Evolutionary conservation across 2,797 vertebrate species (phyloP), one percentile per base, ranked within the genome.

Genomic region (Petrocephalus schoutedeni): DNA sequence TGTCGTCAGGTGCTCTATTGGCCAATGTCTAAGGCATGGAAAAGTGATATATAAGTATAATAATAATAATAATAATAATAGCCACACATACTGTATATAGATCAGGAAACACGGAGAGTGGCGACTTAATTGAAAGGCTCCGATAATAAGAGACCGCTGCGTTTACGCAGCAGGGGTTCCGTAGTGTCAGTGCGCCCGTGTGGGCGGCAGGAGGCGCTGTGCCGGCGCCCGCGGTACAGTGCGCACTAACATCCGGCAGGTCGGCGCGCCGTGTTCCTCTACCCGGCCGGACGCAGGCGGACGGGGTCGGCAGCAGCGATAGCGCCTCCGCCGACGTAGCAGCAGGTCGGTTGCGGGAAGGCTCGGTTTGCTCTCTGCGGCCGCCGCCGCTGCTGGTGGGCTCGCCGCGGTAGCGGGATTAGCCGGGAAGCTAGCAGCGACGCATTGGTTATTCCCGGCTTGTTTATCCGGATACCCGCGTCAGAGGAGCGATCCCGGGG

Each of bases 181-280:
- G 3, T 5, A 67, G 51, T 14, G n/a, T 36, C 51, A 58, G 51
- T 49, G 54, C 36, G 91, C 90, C 91, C 95, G 96, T 94, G 95
- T 95, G 95, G 94, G 91, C 95, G 95, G 96, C 96, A 96, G 95
- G 93, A 28, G 23, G 6, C 16, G 85, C 83, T 80, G 23, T 19
- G 49, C 21, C 91, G 92, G 94, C 95, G 92, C 96, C 94, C 96
- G 94, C 93, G 95, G 90, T 95, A 95, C 94, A 95, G 93, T 90
- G 91, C 92, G 87, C 87, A 28, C 87, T 88, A 57, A 86, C 87
- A 74, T 84, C 83, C 53, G 61, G 87, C 83, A 86, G 87, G 41
- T 86, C 74, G 86, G 71, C 32, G 74, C 88, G 89, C 87, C 67
- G 77, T 85, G 71, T 90, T 45, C 71, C n/a, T 74, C 19, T 21